Conservation (phyloP, 2,888 invertebrate genomes). For the Apamea sordens region DNA sequence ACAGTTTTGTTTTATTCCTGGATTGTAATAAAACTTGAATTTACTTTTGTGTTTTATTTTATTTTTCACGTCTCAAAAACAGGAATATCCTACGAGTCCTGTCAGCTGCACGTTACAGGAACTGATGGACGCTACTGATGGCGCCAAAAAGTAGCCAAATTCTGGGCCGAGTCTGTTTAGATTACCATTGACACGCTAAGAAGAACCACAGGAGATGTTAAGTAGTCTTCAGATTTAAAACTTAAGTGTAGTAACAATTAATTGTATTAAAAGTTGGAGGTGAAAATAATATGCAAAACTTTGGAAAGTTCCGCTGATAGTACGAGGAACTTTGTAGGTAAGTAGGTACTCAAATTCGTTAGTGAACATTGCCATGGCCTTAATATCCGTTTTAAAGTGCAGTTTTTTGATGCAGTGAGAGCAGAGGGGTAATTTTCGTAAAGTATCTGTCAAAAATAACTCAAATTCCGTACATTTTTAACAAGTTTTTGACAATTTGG, state of each 20-base stretch:
- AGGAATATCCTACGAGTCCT: neutral
- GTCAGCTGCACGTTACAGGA: neutral
- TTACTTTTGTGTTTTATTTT: constrained; percentile 59
- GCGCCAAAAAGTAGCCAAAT: neutral
- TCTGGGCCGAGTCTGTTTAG: neutral
- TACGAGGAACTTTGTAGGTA: neutral
- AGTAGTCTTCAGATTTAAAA: neutral
- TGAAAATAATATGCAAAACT: constrained; percentile 1
- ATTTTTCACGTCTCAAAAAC: neutral
- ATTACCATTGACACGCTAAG: neutral
- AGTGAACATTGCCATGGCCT: neutral
- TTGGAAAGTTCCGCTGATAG: neutral
- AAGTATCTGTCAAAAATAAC: neutral
- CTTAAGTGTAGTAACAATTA: neutral
- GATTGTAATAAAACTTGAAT: constrained; percentile 77
- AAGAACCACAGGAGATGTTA: neutral
- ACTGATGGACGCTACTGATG: neutral
- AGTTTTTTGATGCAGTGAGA: neutral
- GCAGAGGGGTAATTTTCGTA: neutral
- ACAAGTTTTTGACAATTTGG: too few species aligned
- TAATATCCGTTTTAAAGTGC: neutral
- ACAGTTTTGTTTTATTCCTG: constrained; percentile 65
- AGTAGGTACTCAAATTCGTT: neutral
- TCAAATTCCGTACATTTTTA: too few species aligned
- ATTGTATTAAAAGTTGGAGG: neutral